A percentile compares a stretch with the other conserved stretches of the same genome.
Conservation (phyloP, 2,888 invertebrate genomes). For the Caenorhabditis sp. region DNA sequence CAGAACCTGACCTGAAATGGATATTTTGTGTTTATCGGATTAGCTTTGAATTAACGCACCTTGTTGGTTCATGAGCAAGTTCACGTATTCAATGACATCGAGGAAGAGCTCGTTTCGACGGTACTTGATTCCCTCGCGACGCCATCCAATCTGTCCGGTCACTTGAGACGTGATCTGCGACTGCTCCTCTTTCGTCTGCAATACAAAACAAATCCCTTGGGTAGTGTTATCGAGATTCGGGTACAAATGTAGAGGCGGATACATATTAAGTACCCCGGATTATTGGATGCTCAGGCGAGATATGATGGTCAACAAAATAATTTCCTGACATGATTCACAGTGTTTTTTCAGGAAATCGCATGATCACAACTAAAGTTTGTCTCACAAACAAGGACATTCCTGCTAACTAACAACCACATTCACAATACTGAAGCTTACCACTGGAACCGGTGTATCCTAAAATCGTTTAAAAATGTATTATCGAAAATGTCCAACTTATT, state of each 20-base stretch:
- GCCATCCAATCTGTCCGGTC: slow-evolving; percentile 89
- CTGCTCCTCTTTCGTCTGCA: slow-evolving; percentile 97
- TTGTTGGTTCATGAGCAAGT: slow-evolving; percentile 99
- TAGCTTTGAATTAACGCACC: too few relatives aligned
- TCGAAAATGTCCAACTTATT: too few relatives aligned
- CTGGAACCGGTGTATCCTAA: slow-evolving; percentile 63
- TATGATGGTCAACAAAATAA: neutral
- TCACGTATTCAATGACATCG: slow-evolving; percentile 98
- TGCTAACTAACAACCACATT: slow-evolving; percentile 12
- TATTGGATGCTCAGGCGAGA: neutral
- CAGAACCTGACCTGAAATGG: slow-evolving; percentile 90
- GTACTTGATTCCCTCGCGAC: slow-evolving; percentile 99
- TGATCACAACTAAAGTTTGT: neutral
- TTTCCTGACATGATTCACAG: neutral
- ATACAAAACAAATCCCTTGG: slow-evolving; percentile 30
- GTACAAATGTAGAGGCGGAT: slow-evolving; percentile 11
- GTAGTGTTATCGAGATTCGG: slow-evolving; percentile 8
- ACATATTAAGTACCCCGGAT: neutral
- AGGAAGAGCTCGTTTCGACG: slow-evolving; percentile 96
- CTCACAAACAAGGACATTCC: slow-evolving; percentile 15
- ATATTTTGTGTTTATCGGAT: neutral
- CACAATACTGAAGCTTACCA: slow-evolving; percentile 58
- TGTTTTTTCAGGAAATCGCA: slow-evolving; percentile 2
- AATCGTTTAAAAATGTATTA: neutral
- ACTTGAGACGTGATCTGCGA: slow-evolving; percentile 98